Percentiles rank a stretch among this genome's conserved stretches.
These are phyloP conservation scores for Trogon melanurus DNA, from an alignment of 2,113 vertebrate genomes.

Conservation along the genomic window DNA sequence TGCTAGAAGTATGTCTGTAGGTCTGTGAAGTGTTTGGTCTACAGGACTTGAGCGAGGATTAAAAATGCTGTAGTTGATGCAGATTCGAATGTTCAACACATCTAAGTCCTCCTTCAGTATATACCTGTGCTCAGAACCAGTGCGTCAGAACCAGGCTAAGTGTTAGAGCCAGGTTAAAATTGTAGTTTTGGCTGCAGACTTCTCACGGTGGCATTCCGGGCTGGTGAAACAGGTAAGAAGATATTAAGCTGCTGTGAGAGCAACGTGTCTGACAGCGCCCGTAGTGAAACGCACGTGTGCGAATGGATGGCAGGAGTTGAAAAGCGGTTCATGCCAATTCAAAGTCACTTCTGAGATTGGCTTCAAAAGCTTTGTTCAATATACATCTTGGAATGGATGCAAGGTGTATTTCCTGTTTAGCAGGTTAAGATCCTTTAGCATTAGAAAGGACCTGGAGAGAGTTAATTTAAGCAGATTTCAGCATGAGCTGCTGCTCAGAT, in stretches of 20 bases:
- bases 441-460: neutral
- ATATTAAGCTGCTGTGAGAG: rapidly evolving
- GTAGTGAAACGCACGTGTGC: neutral
- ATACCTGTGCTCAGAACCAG: neutral
- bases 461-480: neutral
- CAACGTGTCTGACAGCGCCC: neutral
- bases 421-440: neutral
- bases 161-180: neutral
- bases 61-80: neutral
- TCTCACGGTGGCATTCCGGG: rapidly evolving
- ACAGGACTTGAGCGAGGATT: neutral
- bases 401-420: neutral
- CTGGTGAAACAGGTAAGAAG: neutral
- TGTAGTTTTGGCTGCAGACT: neutral
- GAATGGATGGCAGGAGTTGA: neutral
- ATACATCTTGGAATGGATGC: neutral
- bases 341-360: neutral
- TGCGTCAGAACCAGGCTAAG: neutral
- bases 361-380: neutral
- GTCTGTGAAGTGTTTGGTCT: neutral
- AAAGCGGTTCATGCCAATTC: neutral
- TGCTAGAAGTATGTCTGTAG: neutral
- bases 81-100: neutral
- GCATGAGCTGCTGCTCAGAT: neutral
- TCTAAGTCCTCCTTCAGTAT: neutral